These are phyloP conservation scores for Melanotaenia parkinsoni DNA, from an alignment of 2,797 vertebrate genomes.

Conservation along the genomic window DNA sequence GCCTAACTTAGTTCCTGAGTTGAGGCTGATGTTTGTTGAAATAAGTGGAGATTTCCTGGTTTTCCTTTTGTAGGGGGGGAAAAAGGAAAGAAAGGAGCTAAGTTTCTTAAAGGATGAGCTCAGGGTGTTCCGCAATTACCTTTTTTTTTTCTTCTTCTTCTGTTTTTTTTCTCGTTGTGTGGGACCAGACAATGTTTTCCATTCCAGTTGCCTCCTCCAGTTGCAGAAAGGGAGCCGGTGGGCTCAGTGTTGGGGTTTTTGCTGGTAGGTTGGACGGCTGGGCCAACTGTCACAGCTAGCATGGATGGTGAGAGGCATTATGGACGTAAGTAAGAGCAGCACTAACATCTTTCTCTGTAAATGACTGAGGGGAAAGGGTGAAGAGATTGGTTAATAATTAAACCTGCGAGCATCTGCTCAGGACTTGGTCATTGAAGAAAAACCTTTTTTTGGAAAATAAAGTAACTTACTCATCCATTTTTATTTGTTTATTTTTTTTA, in stretches of 20 bases:
- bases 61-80: conserved; percentile 73
- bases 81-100: conserved; percentile 43
- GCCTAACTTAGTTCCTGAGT: conserved; percentile 82
- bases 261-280: conserved; percentile 61
- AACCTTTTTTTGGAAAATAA: not conserved
- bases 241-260: conserved; percentile 59
- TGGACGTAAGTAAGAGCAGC: conserved; percentile 78
- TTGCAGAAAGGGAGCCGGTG: conserved; percentile 57
- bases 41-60: conserved; percentile 94
- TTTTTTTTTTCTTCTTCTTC: conserved; percentile 34
- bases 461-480: not conserved
- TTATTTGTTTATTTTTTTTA: not conserved
- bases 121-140: conserved; percentile 72
- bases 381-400: conserved; percentile 66
- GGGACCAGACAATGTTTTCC: conserved; percentile 73
- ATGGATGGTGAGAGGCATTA: conserved; percentile 60
- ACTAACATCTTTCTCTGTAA: conserved; percentile 68
- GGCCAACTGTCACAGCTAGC: conserved; percentile 71
- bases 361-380: conserved; percentile 36
- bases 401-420: conserved; percentile 58
- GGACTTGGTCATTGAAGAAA: conserved; percentile 36
- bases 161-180: conserved; percentile 41
- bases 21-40: conserved; percentile 91
- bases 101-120: conserved; percentile 74
- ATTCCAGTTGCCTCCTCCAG: conserved; percentile 64